A percentile compares a stretch with the other conserved stretches of the same genome.
These are phyloP conservation scores for Eumeta japonica DNA, from an alignment of 1,140 invertebrate species.

Conservation along the genomic window DNA sequence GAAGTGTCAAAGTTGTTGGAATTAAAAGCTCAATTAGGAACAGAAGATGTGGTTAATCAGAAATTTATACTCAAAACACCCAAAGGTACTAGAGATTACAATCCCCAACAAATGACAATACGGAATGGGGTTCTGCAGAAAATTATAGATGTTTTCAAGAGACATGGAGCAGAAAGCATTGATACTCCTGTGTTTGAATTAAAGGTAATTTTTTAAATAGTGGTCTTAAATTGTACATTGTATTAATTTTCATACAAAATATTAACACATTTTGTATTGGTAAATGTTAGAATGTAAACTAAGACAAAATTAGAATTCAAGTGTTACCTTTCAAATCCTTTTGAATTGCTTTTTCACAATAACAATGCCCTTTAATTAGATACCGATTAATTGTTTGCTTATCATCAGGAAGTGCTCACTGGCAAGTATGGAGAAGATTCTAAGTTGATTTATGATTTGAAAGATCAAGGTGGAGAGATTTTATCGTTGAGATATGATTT, in stretches of 20 bases:
- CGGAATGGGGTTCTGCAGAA: constrained; percentile 86
- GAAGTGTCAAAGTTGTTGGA: constrained; percentile 80
- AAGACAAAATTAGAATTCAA: too few relatives aligned
- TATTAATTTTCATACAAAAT: background rate
- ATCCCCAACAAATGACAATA: constrained; percentile 91
- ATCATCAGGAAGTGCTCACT: constrained; percentile 87
- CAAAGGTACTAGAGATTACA: constrained; percentile 96
- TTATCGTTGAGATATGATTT: constrained; percentile 87
- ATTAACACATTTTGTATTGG: background rate
- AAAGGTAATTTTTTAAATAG: constrained; percentile 65
- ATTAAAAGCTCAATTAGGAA: constrained; percentile 71
- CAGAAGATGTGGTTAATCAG: constrained; percentile 59
- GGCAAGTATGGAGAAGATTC: constrained; percentile 99
- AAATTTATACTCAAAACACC: constrained; percentile 89
- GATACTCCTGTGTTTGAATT: constrained; percentile 99
- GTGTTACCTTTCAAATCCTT: too few relatives aligned
- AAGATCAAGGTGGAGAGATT: constrained; percentile 97
- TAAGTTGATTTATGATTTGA: constrained; percentile 97
- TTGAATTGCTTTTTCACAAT: too few relatives aligned
- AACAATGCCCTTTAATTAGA: too few relatives aligned
- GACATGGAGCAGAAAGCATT: constrained; percentile 97
- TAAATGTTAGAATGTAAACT: too few relatives aligned
- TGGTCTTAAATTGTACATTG: background rate
- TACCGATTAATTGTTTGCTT: too few relatives aligned
- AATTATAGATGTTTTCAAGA: constrained; percentile 90